Evolutionary conservation across 35 echinoderm and acorn worm genomes (phyloP).

Genomic region (Amphiura filiformis): DNA sequence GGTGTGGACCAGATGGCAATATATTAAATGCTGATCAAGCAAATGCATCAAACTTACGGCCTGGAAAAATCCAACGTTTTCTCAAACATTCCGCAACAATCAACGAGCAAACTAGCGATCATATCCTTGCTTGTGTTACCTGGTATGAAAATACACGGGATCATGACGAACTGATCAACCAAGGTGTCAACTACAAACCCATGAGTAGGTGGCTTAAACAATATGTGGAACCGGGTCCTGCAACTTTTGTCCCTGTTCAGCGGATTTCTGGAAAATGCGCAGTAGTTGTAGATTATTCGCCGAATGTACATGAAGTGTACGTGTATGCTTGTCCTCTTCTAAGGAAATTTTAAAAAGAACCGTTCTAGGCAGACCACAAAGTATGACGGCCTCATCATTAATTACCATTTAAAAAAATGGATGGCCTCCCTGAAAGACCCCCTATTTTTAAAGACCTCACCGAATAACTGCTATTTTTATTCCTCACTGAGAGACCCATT

Average conservation of each 20-base stretch:
- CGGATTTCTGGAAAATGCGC: background rate
- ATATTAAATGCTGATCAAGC: background rate
- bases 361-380: too few relatives aligned
- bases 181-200: background rate
- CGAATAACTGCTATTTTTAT: too few relatives aligned
- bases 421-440: too few relatives aligned
- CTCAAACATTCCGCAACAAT: background rate
- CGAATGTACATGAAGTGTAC: too few relatives aligned
- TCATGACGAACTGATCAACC: background rate
- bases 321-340: background rate
- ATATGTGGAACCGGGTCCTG: background rate
- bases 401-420: too few relatives aligned
- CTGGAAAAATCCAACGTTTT: background rate
- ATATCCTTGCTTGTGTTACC: background rate
- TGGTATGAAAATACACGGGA: background rate
- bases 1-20: background rate
- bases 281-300: background rate
- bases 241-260: background rate
- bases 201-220: background rate
- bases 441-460: too few relatives aligned
- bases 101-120: background rate
- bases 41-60: background rate
- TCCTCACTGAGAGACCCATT: too few relatives aligned
- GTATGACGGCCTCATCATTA: too few relatives aligned
- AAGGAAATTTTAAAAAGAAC: background rate